Evolutionary conservation across 1,140 invertebrate species (phyloP), one percentile per base, ranked within the genome.

Genomic region (Drosophila asahinai): DNA sequence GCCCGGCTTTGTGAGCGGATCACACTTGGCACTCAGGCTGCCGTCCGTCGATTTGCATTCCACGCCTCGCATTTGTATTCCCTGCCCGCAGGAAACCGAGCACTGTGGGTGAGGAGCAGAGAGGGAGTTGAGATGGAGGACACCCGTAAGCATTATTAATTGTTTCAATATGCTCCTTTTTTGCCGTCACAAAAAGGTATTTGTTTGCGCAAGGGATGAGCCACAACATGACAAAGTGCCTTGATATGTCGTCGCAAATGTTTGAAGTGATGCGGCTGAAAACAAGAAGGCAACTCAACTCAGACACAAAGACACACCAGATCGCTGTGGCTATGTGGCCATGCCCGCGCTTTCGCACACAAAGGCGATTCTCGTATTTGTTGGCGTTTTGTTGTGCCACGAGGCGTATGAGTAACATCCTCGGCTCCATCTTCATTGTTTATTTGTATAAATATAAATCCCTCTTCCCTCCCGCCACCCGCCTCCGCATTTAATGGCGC

Each of bases 31-130:
- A 78, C 91, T 93, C 60, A 91, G 91, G 83, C 81, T 91, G 51
- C 92, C 89, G 62, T 93, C 82, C 14, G 80, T 76, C 75, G 94
- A 93, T 83, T 96, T 94, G 92, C 97, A 98, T 86, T 97, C 95
- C n/a, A 98, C 96, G 19, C 94, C 95, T 30, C 97, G 94, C 5
- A 96, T 96, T 93, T 97, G 97, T n/a, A 96, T 93, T 0, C 97
- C 97, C 92, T 95, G 95, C 5, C 97, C 97, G 86, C 97, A 98
- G 3, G 96, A 96, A 9, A 96, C 96, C n/a, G 97, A 98, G 91
- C 97, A 98, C 97, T 98, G 76, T 33, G 45, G 27, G 36, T n/a
- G n/a, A n/a, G 9, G 25, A 42, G 33, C 30, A 33, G 33, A 36
- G 33, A 36, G 33, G 33, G 9, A 36, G 9, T 11, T 11, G 2